Evolutionary conservation across 2,113 vertebrate genomes (phyloP).

Genomic region (Heterotis niloticus): DNA sequence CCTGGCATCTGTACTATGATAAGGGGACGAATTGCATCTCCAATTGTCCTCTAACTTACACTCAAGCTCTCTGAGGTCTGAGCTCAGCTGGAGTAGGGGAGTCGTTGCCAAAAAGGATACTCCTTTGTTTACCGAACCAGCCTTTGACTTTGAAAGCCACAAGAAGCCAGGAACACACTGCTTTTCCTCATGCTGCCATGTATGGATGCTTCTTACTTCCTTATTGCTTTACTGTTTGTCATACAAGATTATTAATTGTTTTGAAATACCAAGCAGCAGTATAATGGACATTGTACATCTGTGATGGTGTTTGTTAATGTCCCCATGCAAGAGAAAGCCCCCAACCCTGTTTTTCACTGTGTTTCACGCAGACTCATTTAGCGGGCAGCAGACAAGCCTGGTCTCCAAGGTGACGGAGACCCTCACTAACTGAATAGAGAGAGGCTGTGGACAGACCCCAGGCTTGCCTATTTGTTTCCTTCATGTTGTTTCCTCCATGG

Average conservation of each 20-base stretch:
- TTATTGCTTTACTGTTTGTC: background rate
- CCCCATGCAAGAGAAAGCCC: background rate
- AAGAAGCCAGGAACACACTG: background rate
- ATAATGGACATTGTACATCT: background rate
- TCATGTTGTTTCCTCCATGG: background rate
- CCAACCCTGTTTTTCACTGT: background rate
- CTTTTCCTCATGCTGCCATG: background rate
- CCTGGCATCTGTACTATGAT: background rate
- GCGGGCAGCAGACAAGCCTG: background rate
- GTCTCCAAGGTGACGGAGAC: slow-evolving; percentile 2
- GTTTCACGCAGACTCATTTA: slow-evolving; percentile 4
- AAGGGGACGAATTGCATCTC: background rate
- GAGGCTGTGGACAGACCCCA: background rate
- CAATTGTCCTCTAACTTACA: background rate
- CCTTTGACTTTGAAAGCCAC: background rate
- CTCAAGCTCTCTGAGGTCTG: background rate
- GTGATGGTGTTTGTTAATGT: background rate
- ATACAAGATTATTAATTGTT: background rate
- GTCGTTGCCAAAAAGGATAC: slow-evolving; percentile 5
- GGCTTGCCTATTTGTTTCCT: background rate
- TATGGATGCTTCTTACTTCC: background rate
- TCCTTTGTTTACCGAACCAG: background rate
- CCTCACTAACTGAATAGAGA: slow-evolving; percentile 11
- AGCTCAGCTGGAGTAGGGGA: background rate
- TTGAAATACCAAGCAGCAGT: background rate